A percentile compares a stretch with the other conserved stretches of the same genome.
phyloP scores from a whole-genome alignment of 2,888 invertebrate species.

The Rhingia campestris region DNA sequence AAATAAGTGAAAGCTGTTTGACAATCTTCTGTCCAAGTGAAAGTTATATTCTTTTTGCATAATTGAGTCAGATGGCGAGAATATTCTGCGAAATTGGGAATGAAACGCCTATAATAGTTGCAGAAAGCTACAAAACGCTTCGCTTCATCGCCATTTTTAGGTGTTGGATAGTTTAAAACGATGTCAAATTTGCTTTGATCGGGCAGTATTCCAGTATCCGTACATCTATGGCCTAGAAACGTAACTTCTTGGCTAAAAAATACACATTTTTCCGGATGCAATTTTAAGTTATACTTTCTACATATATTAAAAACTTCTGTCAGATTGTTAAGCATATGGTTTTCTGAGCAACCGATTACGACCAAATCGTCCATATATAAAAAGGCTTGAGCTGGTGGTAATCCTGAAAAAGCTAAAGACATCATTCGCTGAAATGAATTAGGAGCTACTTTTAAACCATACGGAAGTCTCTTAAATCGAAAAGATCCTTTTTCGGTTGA shows the following conservation, averaged over 20 bases:
- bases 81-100: slow-evolving; percentile 40
- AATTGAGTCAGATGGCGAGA: too few species aligned
- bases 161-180: slow-evolving; percentile 41
- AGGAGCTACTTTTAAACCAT: slow-evolving; percentile 69
- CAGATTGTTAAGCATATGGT: too few species aligned
- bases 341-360: too few species aligned
- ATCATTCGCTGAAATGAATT: slow-evolving; percentile 76
- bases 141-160: slow-evolving; percentile 19
- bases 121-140: slow-evolving; percentile 40
- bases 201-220: slow-evolving; percentile 13
- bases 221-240: slow-evolving; percentile 54
- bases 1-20: too few species aligned
- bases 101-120: slow-evolving; percentile 59
- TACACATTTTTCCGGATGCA: too few species aligned
- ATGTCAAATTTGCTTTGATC: slow-evolving; percentile 8
- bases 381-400: slow-evolving; percentile 70
- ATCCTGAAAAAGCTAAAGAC: slow-evolving; percentile 68
- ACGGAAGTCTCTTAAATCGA: too few species aligned
- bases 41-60: too few species aligned
- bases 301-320: too few species aligned
- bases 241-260: slow-evolving; percentile 49
- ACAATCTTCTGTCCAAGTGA: too few species aligned
- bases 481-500: too few species aligned
- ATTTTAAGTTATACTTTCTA: too few species aligned
- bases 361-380: slow-evolving; percentile 75